Evolutionary conservation across 2,797 vertebrate genomes (phyloP).

Genomic region (Sarcophilus harrisii): DNA sequence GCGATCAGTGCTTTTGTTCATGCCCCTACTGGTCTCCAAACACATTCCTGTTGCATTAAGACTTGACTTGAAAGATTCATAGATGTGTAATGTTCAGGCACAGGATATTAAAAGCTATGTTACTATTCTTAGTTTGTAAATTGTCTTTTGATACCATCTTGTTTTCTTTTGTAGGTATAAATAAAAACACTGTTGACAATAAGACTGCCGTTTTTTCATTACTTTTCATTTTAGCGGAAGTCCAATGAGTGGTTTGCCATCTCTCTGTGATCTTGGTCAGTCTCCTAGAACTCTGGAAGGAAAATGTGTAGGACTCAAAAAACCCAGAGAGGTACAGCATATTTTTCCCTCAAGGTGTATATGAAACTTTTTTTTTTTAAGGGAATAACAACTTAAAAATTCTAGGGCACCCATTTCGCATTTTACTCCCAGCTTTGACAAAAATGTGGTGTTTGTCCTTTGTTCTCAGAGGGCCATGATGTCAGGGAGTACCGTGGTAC

Average conservation of each 20-base stretch:
- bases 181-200: slow-evolving; percentile 89
- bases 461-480: too few relatives aligned
- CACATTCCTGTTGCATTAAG: slow-evolving; percentile 87
- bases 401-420: neutral
- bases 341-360: neutral
- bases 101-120: slow-evolving; percentile 87
- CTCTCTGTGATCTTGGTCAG: slow-evolving; percentile 1
- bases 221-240: slow-evolving; percentile 40
- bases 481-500: too few relatives aligned
- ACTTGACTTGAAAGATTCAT: slow-evolving; percentile 86
- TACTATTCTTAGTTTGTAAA: slow-evolving; percentile 88
- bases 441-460: too few relatives aligned
- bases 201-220: slow-evolving; percentile 68
- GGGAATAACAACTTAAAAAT: neutral
- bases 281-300: slow-evolving; percentile 43
- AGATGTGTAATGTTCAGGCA: slow-evolving; percentile 85
- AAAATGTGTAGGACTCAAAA: neutral
- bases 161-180: slow-evolving; percentile 91
- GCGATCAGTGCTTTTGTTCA: slow-evolving; percentile 81
- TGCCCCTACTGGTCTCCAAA: slow-evolving; percentile 84
- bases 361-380: neutral
- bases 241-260: slow-evolving; percentile 38
- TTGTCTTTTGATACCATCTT: slow-evolving; percentile 90
- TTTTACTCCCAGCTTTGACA: neutral
- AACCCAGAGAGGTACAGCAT: neutral